Evolutionary conservation across 2,888 invertebrate genomes (phyloP).

Genomic region (Trichopria drosophilae): DNA sequence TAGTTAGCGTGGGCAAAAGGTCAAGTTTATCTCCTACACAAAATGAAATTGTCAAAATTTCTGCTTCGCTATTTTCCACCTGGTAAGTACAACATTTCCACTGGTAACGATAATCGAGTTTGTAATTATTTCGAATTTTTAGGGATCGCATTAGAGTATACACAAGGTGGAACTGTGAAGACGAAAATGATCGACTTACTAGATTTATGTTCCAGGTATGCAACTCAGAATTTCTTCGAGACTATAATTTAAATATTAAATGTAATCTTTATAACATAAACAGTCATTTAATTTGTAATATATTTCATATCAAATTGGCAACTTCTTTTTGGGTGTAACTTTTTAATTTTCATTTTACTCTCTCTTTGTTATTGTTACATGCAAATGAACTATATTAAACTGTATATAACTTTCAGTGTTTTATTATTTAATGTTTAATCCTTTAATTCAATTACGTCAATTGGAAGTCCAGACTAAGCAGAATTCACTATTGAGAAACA

Average conservation of each 20-base stretch:
- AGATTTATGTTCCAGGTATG: slow-evolving; percentile 66
- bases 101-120: neutral
- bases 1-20: too few species aligned
- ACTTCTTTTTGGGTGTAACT: neutral
- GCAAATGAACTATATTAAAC: too few species aligned
- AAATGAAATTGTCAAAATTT: slow-evolving; percentile 70
- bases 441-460: too few species aligned
- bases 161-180: slow-evolving; percentile 62
- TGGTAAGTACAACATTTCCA: slow-evolving; percentile 55
- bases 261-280: too few species aligned
- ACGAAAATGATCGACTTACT: slow-evolving; percentile 70
- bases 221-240: slow-evolving; percentile 45
- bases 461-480: too few species aligned
- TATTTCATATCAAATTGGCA: slow-evolving; percentile 20
- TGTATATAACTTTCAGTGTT: too few species aligned
- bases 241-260: slow-evolving; percentile 1
- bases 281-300: neutral
- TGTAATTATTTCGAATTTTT: slow-evolving; percentile 14
- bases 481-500: too few species aligned
- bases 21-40: too few species aligned
- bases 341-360: neutral
- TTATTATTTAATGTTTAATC: too few species aligned
- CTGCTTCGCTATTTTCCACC: slow-evolving; percentile 74
- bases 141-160: slow-evolving; percentile 68
- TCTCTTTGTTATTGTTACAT: too few species aligned